Evolutionary conservation across 2,113 vertebrate species (phyloP), one percentile per base, ranked within the genome.

Genomic region (Charadrius vociferus): DNA sequence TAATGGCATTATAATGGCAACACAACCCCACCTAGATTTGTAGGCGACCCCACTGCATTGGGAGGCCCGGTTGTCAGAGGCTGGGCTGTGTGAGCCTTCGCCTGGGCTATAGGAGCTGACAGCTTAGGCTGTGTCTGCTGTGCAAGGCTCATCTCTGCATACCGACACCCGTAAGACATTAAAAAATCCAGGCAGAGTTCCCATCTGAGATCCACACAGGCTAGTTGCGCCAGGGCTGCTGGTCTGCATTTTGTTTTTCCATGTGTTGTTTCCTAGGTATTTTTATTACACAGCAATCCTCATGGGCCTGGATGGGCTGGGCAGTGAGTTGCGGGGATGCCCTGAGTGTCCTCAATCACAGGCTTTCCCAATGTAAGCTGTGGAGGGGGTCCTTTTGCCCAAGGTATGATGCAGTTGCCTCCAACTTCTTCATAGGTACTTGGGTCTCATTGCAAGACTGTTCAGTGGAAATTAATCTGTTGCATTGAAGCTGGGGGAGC

Each of bases 1-100:
- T 65, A 8, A n/a, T 23, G 30, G 62, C 11, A 1, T 39, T 37
- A 3, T 6, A 32, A 66, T 22, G 36, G 45, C 7, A 81, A 70
- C 7, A 3, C 24, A 63, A 13, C 56, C 32, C 68, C 65, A 27
- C 45, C n/a, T 62, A 34, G 30, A 10, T 22, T 1, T 68, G 47
- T 50, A 13, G 1, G 2, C 0, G 7, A 17, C 7, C 24, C 32
- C 2, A 2, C 15, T 47, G 72, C 58, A 3, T 14, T 0, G 3
- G 43, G 30, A 65, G 37, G 59, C 36, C 32, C 0, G 3, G 73
- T 11, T 0, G 3, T 8, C 15, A 20, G 53, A 43, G 34, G 29
- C 49, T 32, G 75, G 56, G 27, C 70, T 37, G 9, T 2, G 12
- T 23, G 45, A 45, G 39, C 32, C 26, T 52, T 47, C 3, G 3